Conservation (phyloP, 1,140 invertebrate genomes). For the Armadillidium nasatum region DNA sequence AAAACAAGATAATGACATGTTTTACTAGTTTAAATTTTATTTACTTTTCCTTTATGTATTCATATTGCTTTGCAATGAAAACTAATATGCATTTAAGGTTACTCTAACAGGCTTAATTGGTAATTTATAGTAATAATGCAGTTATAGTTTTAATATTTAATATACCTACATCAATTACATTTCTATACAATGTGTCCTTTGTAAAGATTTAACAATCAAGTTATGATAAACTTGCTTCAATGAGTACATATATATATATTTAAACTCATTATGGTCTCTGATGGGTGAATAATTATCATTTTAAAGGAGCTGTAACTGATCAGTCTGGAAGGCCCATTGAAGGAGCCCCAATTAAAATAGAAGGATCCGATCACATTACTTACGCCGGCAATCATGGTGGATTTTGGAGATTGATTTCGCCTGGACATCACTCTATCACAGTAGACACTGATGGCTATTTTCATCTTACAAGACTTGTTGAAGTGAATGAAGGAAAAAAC, state of each 20-base stretch:
- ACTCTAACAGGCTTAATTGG: no score
- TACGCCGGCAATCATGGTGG: not conserved
- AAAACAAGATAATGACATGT: no score
- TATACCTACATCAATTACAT: no score
- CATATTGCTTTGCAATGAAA: no score
- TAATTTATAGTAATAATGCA: no score
- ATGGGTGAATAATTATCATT: not conserved
- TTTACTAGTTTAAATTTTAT: no score
- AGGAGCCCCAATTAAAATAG: not conserved
- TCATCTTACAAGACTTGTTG: not conserved
- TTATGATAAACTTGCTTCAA: no score
- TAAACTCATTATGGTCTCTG: not conserved
- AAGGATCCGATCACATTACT: conserved; percentile 3
- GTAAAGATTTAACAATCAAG: no score
- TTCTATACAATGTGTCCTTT: no score
- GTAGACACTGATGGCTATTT: not conserved
- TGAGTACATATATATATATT: not conserved
- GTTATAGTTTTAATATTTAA: no score
- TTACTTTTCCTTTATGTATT: no score
- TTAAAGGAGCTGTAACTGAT: not conserved
- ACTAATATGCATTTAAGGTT: no score
- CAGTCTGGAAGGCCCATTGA: not conserved
- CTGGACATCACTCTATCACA: not conserved
- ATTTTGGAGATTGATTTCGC: conserved; percentile 1
- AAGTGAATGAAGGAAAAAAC: not conserved